Conservation (phyloP, 2,888 invertebrate genomes). For the Tetranychus truncatus region DNA sequence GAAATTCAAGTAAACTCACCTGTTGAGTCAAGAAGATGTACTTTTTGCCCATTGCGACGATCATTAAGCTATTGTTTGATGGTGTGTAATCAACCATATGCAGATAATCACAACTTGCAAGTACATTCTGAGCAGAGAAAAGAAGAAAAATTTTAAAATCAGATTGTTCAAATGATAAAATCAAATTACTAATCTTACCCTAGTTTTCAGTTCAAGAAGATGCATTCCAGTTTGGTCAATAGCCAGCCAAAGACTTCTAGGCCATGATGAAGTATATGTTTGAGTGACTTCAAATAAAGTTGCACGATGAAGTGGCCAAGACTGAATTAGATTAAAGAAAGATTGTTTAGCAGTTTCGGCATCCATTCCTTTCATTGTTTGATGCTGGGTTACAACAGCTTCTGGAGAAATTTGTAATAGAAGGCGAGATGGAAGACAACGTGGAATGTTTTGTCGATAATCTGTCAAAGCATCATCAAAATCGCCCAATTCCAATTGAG, state of each 20-base stretch:
- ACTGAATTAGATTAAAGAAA: constrained; percentile 73
- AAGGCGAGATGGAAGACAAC: constrained; percentile 63
- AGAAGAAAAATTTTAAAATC: constrained; percentile 13
- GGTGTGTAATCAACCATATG: constrained; percentile 78
- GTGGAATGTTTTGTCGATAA: constrained; percentile 48
- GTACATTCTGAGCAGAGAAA: constrained; percentile 46
- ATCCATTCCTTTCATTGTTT: constrained; percentile 66
- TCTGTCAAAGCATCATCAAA: constrained; percentile 33
- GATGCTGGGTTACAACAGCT: constrained; percentile 73
- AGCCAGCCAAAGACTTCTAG: constrained; percentile 73
- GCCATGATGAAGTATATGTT: constrained; percentile 90
- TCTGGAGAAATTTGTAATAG: constrained; percentile 57
- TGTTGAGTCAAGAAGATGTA: constrained; percentile 79
- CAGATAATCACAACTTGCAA: constrained; percentile 75
- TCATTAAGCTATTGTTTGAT: constrained; percentile 74
- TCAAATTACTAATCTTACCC: constrained; percentile 30
- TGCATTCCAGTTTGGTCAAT: constrained; percentile 82
- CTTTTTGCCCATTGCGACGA: constrained; percentile 67
- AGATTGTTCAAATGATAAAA: background rate
- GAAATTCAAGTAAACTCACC: constrained; percentile 37
- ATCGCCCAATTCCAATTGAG: constrained; percentile 76
- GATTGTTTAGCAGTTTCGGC: constrained; percentile 72
- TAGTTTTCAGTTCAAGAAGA: constrained; percentile 62
- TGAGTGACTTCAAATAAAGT: constrained; percentile 92
- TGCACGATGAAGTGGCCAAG: constrained; percentile 79